Conservation (phyloP, 2,797 vertebrate genomes). For the Steatocranus sp. region DNA sequence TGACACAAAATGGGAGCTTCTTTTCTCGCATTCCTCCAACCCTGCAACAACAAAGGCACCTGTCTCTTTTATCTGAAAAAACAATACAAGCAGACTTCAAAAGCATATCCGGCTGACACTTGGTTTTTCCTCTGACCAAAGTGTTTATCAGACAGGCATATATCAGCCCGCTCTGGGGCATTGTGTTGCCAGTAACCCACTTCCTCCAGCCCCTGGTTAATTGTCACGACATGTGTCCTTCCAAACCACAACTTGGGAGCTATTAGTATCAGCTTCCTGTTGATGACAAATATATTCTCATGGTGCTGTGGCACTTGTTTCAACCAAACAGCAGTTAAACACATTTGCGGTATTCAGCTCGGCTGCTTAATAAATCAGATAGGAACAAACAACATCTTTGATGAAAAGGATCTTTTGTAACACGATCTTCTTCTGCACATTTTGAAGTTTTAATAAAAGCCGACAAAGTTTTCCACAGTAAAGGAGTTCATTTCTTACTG, state of each 20-base stretch:
- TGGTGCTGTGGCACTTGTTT: neutral
- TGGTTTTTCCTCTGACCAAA: constrained; percentile 63
- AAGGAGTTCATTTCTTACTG: neutral
- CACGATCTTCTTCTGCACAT: neutral
- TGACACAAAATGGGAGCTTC: constrained; percentile 56
- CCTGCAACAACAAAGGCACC: constrained; percentile 60
- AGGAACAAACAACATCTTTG: neutral
- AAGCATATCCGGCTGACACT: constrained; percentile 69
- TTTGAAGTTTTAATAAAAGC: neutral
- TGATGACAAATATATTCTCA: constrained; percentile 25
- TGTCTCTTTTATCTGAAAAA: constrained; percentile 72
- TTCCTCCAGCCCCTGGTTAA: constrained; percentile 59
- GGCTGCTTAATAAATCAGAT: neutral
- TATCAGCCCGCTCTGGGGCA: constrained; percentile 57
- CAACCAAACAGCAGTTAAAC: neutral
- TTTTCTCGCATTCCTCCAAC: constrained; percentile 52
- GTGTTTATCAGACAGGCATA: constrained; percentile 67
- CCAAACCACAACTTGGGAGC: constrained; percentile 49
- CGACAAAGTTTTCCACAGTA: neutral
- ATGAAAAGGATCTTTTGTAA: neutral
- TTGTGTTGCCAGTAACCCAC: constrained; percentile 58
- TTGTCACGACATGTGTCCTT: constrained; percentile 60
- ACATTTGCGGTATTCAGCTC: neutral
- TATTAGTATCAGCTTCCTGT: constrained; percentile 56
- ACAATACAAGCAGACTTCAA: constrained; percentile 74